Evolutionary conservation across 2,113 vertebrate genomes (phyloP).

Genomic region (Pantherophis guttatus): DNA sequence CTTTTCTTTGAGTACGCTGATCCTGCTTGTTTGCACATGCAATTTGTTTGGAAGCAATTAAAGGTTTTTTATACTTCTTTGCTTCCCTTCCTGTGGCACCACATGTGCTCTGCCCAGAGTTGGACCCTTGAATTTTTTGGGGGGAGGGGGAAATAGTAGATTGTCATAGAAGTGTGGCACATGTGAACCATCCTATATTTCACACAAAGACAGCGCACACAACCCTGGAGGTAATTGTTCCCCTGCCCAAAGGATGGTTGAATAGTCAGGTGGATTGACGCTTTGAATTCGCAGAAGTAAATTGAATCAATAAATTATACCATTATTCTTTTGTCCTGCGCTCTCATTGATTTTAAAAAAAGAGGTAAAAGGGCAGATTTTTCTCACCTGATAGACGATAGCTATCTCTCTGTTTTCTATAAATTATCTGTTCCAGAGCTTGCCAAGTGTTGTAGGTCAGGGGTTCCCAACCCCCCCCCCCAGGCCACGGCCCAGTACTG

Average conservation of each 20-base stretch:
- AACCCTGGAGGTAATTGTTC: not conserved
- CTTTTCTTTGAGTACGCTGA: not conserved
- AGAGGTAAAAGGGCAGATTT: not conserved
- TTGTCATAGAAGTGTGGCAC: not conserved
- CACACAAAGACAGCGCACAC: not conserved
- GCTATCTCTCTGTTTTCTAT: not conserved
- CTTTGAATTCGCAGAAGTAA: not conserved
- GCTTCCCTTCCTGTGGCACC: not conserved
- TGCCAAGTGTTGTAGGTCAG: not conserved
- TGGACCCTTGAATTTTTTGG: not conserved
- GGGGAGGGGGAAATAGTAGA: not conserved
- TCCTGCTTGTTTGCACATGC: not conserved
- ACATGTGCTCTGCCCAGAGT: not conserved
- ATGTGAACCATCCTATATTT: not conserved
- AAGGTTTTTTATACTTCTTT: not conserved
- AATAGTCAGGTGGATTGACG: not conserved
- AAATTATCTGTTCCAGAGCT: not conserved
- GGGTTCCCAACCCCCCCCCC: too few species aligned
- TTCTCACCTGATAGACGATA: not conserved
- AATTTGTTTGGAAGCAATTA: conserved; percentile 7
- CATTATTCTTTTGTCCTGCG: not conserved
- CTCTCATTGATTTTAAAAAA: not conserved
- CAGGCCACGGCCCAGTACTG: too few species aligned
- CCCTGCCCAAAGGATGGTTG: not conserved
- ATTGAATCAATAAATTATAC: not conserved